Evolutionary conservation across 2,888 invertebrate genomes (phyloP).

Genomic region (Cerastis rubricosa): DNA sequence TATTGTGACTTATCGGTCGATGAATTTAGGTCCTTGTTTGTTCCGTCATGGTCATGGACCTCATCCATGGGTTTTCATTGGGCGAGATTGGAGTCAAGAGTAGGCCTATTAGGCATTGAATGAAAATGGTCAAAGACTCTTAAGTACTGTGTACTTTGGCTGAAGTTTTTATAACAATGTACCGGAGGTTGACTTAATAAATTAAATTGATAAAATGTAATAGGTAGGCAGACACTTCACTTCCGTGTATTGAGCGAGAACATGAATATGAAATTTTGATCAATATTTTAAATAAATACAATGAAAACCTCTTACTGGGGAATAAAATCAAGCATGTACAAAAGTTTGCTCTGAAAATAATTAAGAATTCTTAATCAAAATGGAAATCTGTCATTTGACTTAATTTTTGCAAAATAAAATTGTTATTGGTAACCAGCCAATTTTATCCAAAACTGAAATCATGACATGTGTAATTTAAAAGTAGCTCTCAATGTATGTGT

Average conservation of each 20-base stretch:
- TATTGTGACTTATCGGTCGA: not conserved
- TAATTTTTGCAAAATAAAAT: not conserved
- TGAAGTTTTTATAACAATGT: conserved; percentile 1
- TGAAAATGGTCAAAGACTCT: not conserved
- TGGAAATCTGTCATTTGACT: not conserved
- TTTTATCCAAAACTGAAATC: not conserved
- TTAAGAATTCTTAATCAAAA: not conserved
- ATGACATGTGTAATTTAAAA: not conserved
- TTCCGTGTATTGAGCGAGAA: not conserved
- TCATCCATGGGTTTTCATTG: not conserved
- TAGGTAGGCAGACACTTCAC: not conserved
- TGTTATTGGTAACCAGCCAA: not conserved
- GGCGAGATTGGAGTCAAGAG: not conserved
- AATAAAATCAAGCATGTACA: not conserved
- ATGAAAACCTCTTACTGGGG: not conserved
- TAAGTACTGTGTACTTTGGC: conserved; percentile 44
- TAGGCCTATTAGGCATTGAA: not conserved
- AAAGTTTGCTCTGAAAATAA: not conserved
- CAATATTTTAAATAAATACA: not conserved
- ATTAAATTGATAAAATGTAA: conserved; percentile 2
- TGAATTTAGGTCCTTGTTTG: not conserved
- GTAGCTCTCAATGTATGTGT: not conserved
- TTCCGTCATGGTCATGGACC: not conserved
- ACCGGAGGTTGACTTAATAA: not conserved
- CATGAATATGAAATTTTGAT: not conserved